Evolutionary conservation across 2,888 invertebrate species (phyloP).

Genomic region (Scrobipalpa atriplicella): DNA sequence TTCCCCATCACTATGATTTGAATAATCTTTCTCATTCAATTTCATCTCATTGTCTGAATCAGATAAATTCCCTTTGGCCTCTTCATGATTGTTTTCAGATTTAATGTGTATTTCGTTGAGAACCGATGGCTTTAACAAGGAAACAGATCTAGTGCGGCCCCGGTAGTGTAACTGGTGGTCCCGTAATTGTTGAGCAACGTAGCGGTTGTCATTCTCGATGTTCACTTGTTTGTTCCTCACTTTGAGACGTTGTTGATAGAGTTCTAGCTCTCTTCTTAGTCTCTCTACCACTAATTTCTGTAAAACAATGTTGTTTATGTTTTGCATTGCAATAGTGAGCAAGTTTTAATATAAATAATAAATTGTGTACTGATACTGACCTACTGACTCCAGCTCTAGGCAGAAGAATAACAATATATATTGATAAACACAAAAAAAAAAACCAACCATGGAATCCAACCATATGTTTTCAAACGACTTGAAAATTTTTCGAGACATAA

Average conservation of each 20-base stretch:
- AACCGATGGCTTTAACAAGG: conserved; percentile 74
- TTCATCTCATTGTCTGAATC: conserved; percentile 69
- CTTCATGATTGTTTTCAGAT: conserved; percentile 62
- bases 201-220: conserved; percentile 71
- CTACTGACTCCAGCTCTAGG: too few species aligned
- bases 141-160: conserved; percentile 62
- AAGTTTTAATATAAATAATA: neutral
- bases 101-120: conserved; percentile 75
- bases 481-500: too few species aligned
- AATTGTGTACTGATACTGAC: too few species aligned
- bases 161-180: conserved; percentile 71
- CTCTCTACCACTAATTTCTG: conserved; percentile 83
- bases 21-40: conserved; percentile 65
- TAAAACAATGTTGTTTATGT: conserved; percentile 38
- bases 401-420: too few species aligned
- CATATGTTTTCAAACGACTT: too few species aligned
- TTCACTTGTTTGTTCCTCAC: conserved; percentile 71
- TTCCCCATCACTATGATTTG: conserved; percentile 62
- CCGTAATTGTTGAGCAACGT: conserved; percentile 72
- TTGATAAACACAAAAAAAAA: too few species aligned
- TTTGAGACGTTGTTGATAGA: conserved; percentile 76
- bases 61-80: conserved; percentile 58
- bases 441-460: too few species aligned
- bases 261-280: conserved; percentile 81
- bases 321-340: neutral